Evolutionary conservation across 2,888 invertebrate species (phyloP), one percentile per base, ranked within the genome.

Genomic region (Polydrusus cervinus): DNA sequence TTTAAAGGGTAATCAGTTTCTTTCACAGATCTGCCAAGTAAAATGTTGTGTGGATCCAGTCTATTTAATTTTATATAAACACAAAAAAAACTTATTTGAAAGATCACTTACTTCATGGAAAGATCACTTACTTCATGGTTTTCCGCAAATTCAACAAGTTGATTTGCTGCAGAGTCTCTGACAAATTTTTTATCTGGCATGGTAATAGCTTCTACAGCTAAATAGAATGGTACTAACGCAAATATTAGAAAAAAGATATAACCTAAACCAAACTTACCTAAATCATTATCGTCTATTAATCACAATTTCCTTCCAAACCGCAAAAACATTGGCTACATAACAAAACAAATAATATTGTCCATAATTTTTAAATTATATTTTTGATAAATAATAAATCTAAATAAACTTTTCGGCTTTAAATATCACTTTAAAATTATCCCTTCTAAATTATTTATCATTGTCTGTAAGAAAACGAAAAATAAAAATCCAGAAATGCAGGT

Each of bases 151-250:
- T 86, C 80, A 7, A 82, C 51, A 7, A 86, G 79, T 70, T 86
- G 86, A 76, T 86, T 82, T 13, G 83, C 81, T 53, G 84, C 82
- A 14, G 83, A 79, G 72, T 83, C 81, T 66, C 85, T 62, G 14
- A 68, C 57, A 64, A 74, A 67, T 7, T 40, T 25, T 51, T 51
- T 45, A 49, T 30, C 11, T 14, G 57, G 57, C 57, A 60, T 60
- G 0, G 9, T 60, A 18, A 9, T 47, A 47, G 10, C n/a, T 13
- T 5, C n/a, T 10, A 3, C 43, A n/a, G 8, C 14, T 16, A 34
- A 57, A 3, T 11, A 11, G 9, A 38, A 18, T 1, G 7, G 13
- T n/a, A 38, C 14, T 38, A 38, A 16, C 18, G 11, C 16, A 10
- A 60, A 38, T 9, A 38, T 16, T 60, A 3, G 16, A 60, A 18